These are phyloP conservation scores for Drosophila melanogaster DNA, from an alignment of 1,140 invertebrate species.

Conservation along the genomic window DNA sequence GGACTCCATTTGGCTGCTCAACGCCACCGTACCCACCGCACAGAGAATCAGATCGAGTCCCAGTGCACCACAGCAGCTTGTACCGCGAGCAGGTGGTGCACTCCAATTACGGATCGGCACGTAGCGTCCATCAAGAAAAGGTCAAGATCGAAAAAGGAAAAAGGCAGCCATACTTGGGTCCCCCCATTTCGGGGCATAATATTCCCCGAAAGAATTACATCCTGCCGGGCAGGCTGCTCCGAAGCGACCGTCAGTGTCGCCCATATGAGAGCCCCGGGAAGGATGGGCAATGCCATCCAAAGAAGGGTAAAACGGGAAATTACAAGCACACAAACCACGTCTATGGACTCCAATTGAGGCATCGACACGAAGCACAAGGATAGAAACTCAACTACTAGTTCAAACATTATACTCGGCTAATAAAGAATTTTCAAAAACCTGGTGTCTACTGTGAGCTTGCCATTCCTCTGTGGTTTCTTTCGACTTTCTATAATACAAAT, in stretches of 20 bases:
- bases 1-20: conserved; percentile 28
- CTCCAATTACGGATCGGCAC: neutral
- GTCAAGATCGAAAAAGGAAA: neutral
- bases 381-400: neutral
- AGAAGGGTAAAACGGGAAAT: conserved; percentile 6
- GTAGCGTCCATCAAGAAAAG: neutral
- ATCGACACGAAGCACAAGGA: conserved; percentile 11
- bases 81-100: neutral
- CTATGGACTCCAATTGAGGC: conserved; percentile 22
- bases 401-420: neutral
- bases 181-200: conserved; percentile 21
- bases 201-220: conserved; percentile 8
- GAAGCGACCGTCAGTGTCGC: conserved; percentile 21
- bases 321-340: conserved; percentile 44
- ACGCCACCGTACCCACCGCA: neutral
- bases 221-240: conserved; percentile 34
- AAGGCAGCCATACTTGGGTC: neutral
- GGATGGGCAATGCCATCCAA: conserved; percentile 17
- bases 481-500: neutral
- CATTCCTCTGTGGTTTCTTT: neutral
- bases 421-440: too few species aligned
- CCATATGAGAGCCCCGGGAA: conserved; percentile 37
- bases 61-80: conserved; percentile 9
- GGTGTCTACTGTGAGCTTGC: too few species aligned
- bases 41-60: neutral